Base-by-base conservation (phyloP, 2,797 vertebrate species). In the Thunnus albacares region DNA sequence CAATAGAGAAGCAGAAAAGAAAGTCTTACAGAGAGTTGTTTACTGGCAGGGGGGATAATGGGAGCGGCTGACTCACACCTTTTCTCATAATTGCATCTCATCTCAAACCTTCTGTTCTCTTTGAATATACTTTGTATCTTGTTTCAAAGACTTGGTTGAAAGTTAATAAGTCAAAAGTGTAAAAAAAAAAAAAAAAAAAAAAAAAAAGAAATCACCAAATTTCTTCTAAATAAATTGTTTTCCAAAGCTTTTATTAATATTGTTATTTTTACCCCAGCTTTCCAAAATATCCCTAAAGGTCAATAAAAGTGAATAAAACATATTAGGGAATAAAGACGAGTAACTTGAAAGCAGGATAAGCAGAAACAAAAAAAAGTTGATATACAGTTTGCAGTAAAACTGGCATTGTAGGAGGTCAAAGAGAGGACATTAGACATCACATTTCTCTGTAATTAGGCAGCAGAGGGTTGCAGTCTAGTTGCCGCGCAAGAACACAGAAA, bases 381-480 rank as follows among this genome's bases (percentile, higher is more conserved):
- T 81, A 12, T 26, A 65, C 62, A 77, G 77, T 78, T 82, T 75
- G 77, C 76, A 73, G 79, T 75, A 68, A 81, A 81, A 71, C 13
- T 11, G 55, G 75, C 8, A 14, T 15, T 28, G 41, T 8, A 22
- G 41, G 75, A 74, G 89, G 91, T 88, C 87, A 90, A 13, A 79
- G 75, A 87, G 75, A 87, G 89, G 89, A 87, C 89, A 58, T 20
- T 68, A 35, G 8, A 75, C 81, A 70, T 82, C 64, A 75, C 78
- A 61, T 72, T 72, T 81, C 81, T 79, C 87, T 85, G 78, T 80
- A 87, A 90, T 88, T 81, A 83, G 79, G 86, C 33, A 45, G 60
- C 59, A 59, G 71, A 55, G 68, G 57, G 61, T 75, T 13, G 69
- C 68, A 77, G 80, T 60, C 73, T 57, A 26, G 60, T 66, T 72